These are phyloP conservation scores for Calliopum simillimum DNA, from an alignment of 2,888 invertebrate genomes.

Conservation along the genomic window DNA sequence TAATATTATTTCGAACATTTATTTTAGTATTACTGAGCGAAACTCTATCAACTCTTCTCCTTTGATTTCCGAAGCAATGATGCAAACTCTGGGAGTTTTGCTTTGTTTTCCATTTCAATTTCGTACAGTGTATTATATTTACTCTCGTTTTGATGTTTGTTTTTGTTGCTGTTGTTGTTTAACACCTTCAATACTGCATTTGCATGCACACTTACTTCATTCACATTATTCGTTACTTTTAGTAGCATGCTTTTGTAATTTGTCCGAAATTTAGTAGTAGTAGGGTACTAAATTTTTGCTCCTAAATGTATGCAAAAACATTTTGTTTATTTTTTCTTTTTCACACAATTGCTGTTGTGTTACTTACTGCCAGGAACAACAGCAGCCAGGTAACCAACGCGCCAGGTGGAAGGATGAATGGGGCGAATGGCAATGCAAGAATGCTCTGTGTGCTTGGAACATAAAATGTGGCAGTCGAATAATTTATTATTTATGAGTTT, in stretches of 20 bases:
- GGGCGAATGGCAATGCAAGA: no score
- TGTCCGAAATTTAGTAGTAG: background rate
- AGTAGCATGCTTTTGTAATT: background rate
- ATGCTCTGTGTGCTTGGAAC: background rate
- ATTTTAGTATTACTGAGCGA: background rate
- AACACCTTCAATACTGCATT: background rate
- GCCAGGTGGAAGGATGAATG: no score
- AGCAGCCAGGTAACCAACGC: no score
- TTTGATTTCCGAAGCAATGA: background rate
- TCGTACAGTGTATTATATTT: background rate
- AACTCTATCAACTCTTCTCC: background rate
- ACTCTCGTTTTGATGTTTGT: no score
- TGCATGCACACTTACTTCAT: background rate
- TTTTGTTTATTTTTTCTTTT: slow-evolving; percentile 23
- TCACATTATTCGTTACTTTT: background rate
- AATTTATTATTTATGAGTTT: slow-evolving; percentile 51
- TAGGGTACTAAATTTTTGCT: slow-evolving; percentile 17
- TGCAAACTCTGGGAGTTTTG: background rate
- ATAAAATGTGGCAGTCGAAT: slow-evolving; percentile 42
- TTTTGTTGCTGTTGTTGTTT: slow-evolving; percentile 8
- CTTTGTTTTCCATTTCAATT: background rate
- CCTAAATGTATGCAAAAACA: slow-evolving; percentile 39
- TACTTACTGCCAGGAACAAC: no score
- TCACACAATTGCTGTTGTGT: no score
- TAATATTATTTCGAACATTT: no score